phyloP scores from a whole-genome alignment of 2,888 invertebrate genomes.

The Apamea monoglypha region DNA sequence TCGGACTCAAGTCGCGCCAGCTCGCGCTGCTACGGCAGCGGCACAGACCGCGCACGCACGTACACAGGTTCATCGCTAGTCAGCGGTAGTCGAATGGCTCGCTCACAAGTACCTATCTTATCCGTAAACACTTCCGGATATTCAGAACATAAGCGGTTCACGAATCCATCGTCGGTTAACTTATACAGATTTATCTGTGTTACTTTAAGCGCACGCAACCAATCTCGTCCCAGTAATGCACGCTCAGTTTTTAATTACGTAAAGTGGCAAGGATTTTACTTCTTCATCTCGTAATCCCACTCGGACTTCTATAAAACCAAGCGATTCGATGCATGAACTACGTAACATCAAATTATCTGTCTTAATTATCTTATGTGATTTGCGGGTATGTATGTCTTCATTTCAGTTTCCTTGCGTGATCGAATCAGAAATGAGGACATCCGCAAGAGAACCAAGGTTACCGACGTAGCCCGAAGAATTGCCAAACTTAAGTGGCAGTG shows the following conservation, averaged over 20 bases:
- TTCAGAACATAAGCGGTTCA: neutral
- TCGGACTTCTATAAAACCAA: conserved; percentile 24
- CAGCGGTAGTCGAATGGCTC: neutral
- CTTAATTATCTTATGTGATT: conserved; percentile 41
- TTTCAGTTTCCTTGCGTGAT: no score
- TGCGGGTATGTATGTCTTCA: no score
- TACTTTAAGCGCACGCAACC: conserved; percentile 54
- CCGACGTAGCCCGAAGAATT: no score
- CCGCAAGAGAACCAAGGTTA: no score
- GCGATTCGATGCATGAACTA: conserved; percentile 26
- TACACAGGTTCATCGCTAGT: no score
- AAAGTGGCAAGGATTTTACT: conserved; percentile 25
- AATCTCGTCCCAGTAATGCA: conserved; percentile 51
- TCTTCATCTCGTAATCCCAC: neutral
- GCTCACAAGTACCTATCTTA: neutral
- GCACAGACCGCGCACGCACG: no score
- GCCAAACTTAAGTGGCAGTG: no score
- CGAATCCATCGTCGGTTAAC: neutral
- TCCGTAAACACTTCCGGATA: neutral
- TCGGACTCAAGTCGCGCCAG: no score
- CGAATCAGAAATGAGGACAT: no score
- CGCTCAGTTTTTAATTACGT: conserved; percentile 45
- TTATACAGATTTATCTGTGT: conserved; percentile 44
- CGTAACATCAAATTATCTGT: conserved; percentile 46
- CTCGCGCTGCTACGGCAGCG: no score